These are phyloP conservation scores for Nettapus auritus DNA, from an alignment of 2,113 vertebrate genomes.

Conservation along the genomic window DNA sequence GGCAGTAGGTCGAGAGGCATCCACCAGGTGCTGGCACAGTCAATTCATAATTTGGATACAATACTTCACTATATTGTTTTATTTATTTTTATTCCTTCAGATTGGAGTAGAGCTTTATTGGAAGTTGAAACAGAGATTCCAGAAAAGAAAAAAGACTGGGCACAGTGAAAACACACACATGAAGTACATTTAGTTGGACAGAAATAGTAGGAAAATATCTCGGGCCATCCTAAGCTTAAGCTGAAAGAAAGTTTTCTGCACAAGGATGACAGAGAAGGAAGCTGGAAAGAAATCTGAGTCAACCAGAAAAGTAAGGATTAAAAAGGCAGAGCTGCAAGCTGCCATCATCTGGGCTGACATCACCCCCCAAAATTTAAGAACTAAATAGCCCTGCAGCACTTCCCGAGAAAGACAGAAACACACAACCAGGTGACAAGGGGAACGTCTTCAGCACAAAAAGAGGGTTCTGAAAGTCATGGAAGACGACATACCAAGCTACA, in stretches of 20 bases:
- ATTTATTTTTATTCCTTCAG: rapidly evolving
- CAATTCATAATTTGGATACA: not conserved
- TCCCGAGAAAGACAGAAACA: not conserved
- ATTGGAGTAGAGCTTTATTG: not conserved
- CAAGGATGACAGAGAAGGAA: not conserved
- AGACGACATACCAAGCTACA: not conserved
- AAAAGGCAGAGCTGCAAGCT: not conserved
- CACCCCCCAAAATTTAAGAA: not conserved
- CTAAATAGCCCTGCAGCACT: not conserved
- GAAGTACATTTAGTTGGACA: not conserved
- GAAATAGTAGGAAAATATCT: not conserved
- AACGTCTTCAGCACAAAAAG: not conserved
- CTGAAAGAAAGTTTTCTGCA: not conserved
- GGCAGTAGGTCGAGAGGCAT: not conserved
- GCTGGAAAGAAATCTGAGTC: not conserved
- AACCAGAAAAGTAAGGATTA: not conserved
- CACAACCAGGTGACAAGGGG: not conserved
- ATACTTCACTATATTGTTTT: not conserved
- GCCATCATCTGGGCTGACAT: not conserved
- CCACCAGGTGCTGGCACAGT: not conserved
- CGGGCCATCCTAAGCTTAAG: not conserved
- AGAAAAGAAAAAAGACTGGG: not conserved
- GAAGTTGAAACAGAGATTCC: not conserved
- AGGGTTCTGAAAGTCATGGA: not conserved
- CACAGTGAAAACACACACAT: not conserved